These are phyloP conservation scores for Sebastes kiyomatsui DNA, from an alignment of 2,797 vertebrate species.

Conservation along the genomic window DNA sequence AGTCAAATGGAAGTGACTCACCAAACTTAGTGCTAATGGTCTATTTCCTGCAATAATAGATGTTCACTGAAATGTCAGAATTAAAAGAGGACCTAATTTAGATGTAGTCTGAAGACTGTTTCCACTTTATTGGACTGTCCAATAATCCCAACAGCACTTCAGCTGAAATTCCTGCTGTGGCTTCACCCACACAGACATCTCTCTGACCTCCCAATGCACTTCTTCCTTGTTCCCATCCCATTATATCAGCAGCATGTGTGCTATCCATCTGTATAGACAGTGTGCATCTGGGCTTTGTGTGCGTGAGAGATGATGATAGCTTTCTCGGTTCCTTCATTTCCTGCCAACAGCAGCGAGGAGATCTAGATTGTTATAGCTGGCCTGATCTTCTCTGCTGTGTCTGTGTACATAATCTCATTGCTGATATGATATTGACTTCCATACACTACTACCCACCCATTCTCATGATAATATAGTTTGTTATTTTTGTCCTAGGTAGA, in stretches of 20 bases:
- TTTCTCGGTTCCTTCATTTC: conserved; percentile 39
- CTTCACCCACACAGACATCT: background rate
- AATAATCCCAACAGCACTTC: background rate
- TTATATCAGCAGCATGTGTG: conserved; percentile 16
- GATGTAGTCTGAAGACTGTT: background rate
- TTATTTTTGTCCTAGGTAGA: background rate
- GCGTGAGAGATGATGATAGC: conserved; percentile 5
- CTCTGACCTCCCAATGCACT: background rate
- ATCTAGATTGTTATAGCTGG: conserved; percentile 2
- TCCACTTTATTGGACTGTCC: background rate
- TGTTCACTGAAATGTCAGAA: background rate
- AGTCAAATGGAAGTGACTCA: background rate
- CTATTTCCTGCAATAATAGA: background rate
- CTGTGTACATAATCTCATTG: conserved; percentile 1
- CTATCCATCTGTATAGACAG: conserved; percentile 12
- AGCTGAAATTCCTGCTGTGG: background rate
- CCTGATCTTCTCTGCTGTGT: conserved; percentile 21
- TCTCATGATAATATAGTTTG: background rate
- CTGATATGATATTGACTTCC: background rate
- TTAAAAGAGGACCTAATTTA: background rate
- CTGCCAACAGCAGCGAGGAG: conserved; percentile 36
- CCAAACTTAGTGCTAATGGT: background rate
- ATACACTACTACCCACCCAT: background rate
- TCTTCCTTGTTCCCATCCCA: conserved; percentile 1
- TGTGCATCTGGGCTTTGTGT: conserved; percentile 1